phyloP scores from a whole-genome alignment of 2,113 vertebrate genomes.

The Chiloscyllium plagiosum region DNA sequence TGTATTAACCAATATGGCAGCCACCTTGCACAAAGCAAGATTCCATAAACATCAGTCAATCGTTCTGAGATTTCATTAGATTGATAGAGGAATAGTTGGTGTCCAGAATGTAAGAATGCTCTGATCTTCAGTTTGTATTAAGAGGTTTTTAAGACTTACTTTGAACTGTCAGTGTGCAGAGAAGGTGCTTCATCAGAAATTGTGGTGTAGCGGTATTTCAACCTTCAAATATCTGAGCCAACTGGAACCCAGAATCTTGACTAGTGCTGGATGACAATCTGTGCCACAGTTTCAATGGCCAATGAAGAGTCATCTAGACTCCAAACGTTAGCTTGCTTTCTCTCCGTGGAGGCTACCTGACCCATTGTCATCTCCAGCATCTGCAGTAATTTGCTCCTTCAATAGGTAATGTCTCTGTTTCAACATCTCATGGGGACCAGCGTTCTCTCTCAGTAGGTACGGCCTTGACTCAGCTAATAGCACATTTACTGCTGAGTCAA shows the following conservation, averaged over 20 bases:
- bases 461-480: neutral
- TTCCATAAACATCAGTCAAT: neutral
- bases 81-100: neutral
- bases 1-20: neutral
- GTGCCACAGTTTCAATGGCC: neutral
- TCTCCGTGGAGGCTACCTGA: too few relatives aligned
- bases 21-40: neutral
- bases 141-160: neutral
- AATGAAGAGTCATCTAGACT: too few relatives aligned
- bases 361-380: too few relatives aligned
- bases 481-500: neutral
- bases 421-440: neutral
- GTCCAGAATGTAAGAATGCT: neutral
- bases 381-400: too few relatives aligned
- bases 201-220: neutral
- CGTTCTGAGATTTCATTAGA: neutral
- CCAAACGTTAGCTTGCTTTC: too few relatives aligned
- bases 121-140: neutral
- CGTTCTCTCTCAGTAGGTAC: neutral
- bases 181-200: neutral
- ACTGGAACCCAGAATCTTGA: neutral
- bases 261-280: neutral
- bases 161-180: neutral
- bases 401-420: too few relatives aligned
- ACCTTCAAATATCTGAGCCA: neutral